These are phyloP conservation scores for Lepidocolaptes lacrymiger DNA, from an alignment of 2,797 vertebrate species.

Conservation along the genomic window DNA sequence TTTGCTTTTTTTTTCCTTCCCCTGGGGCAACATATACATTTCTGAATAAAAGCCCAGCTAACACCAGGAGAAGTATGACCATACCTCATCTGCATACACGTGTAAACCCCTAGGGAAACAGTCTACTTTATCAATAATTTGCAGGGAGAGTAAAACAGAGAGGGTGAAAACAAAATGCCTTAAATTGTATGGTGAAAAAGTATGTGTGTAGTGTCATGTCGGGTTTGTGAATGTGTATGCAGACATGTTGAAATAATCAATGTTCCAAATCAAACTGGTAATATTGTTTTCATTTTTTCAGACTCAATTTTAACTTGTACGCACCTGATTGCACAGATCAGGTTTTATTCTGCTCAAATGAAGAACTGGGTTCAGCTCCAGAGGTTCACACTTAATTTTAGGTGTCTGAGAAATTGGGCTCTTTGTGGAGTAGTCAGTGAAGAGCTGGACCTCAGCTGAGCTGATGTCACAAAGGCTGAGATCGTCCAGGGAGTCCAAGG, in stretches of 20 bases:
- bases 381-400: not conserved
- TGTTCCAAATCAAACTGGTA: not conserved
- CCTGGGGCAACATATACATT: not conserved
- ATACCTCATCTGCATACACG: not conserved
- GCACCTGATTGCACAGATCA: not conserved
- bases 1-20: not conserved
- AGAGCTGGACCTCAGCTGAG: not conserved
- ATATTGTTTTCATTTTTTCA: not conserved
- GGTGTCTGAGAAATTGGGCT: not conserved
- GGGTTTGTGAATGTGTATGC: not conserved
- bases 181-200: conserved; percentile 14
- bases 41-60: not conserved
- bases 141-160: not conserved
- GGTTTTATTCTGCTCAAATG: not conserved
- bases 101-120: not conserved
- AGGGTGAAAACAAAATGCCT: conserved; percentile 58
- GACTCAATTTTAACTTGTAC: not conserved
- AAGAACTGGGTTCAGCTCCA: not conserved
- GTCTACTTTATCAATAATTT: not conserved
- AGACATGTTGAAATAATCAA: conserved; percentile 6
- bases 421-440: not conserved
- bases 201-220: not conserved
- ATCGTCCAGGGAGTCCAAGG: not conserved
- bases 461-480: not conserved
- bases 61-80: not conserved